Conservation (phyloP, 2,113 vertebrate species). For the Aramus guarauna region DNA sequence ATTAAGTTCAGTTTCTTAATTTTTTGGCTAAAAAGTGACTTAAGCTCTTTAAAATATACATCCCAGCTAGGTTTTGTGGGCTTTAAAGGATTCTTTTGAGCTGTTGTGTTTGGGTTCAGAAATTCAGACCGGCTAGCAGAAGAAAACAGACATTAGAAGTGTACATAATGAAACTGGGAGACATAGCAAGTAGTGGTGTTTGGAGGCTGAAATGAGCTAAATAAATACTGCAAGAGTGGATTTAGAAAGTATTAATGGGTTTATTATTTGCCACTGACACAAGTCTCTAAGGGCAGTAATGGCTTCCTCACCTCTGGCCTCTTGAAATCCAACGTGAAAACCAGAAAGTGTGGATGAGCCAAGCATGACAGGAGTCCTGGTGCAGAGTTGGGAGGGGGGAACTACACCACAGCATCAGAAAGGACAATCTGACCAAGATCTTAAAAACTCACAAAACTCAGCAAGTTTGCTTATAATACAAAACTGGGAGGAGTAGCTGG, state of each 20-base stretch:
- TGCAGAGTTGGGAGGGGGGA: neutral
- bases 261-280: neutral
- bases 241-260: neutral
- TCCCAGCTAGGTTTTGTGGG: neutral
- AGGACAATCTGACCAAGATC: rapidly evolving
- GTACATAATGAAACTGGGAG: neutral
- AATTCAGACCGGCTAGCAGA: neutral
- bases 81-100: neutral
- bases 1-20: neutral
- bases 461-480: too few relatives aligned
- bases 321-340: neutral
- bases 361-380: neutral
- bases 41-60: neutral
- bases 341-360: neutral
- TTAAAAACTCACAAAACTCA: neutral
- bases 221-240: neutral
- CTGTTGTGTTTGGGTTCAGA: neutral
- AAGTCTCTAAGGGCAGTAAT: neutral
- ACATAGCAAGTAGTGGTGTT: rapidly evolving
- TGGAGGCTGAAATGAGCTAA: neutral
- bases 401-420: neutral
- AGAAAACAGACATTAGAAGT: neutral
- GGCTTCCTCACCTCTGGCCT: neutral
- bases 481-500: too few relatives aligned
- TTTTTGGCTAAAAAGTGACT: neutral